Evolutionary conservation across 2,113 vertebrate genomes (phyloP).

Genomic region (Cichladusa arquata): DNA sequence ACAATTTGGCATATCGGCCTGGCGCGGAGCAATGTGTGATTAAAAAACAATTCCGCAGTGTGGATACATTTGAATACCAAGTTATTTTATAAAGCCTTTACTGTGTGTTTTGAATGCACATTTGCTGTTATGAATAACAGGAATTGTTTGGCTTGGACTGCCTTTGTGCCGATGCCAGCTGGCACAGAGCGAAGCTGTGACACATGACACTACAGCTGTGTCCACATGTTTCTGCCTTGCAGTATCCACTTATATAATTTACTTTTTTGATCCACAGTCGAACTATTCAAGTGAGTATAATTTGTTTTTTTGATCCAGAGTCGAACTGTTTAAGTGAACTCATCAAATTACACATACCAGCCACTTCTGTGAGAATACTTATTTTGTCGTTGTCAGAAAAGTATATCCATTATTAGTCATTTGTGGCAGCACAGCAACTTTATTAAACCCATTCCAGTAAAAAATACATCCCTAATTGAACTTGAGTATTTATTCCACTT

Average conservation of each 20-base stretch:
- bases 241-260: conserved; percentile 83
- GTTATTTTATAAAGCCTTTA: conserved; percentile 80
- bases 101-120: conserved; percentile 82
- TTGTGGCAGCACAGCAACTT: conserved; percentile 56
- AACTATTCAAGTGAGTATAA: conserved; percentile 71
- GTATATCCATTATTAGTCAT: conserved; percentile 49
- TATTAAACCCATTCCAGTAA: conserved; percentile 58
- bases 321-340: conserved; percentile 82
- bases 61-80: conserved; percentile 75
- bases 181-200: conserved; percentile 81
- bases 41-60: conserved; percentile 72
- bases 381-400: conserved; percentile 76
- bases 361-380: conserved; percentile 83
- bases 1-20: conserved; percentile 58
- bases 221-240: conserved; percentile 86
- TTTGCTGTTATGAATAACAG: conserved; percentile 94
- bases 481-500: conserved; percentile 65
- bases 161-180: conserved; percentile 86
- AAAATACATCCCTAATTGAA: conserved; percentile 70
- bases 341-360: conserved; percentile 86
- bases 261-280: conserved; percentile 83
- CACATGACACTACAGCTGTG: conserved; percentile 95
- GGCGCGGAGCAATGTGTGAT: conserved; percentile 64
- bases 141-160: conserved; percentile 89
- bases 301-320: conserved; percentile 74